These are phyloP conservation scores for Grallaria varia DNA, from an alignment of 2,113 vertebrate genomes.

Conservation along the genomic window DNA sequence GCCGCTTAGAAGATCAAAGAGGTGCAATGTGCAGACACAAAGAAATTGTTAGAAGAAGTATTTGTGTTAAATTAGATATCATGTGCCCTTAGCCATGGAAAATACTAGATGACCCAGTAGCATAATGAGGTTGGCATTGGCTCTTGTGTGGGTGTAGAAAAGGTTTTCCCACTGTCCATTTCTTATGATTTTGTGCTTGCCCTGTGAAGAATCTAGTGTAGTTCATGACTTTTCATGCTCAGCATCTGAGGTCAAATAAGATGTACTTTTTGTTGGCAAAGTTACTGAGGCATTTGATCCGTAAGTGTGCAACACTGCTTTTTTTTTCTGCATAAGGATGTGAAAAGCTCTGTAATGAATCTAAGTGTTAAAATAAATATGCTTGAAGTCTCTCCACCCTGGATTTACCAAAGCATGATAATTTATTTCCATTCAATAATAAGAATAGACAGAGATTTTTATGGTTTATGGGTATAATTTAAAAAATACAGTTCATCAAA, in stretches of 20 bases:
- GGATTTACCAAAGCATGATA: background rate
- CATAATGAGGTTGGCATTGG: fast-evolving
- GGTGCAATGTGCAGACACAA: background rate
- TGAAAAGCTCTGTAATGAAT: background rate
- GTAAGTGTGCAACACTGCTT: fast-evolving
- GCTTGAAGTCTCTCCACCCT: background rate
- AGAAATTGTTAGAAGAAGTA: background rate
- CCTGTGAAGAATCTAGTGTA: background rate
- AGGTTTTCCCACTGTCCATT: background rate
- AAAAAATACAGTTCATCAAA: background rate
- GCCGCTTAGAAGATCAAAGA: background rate
- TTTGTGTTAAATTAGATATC: background rate
- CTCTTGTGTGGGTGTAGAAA: background rate
- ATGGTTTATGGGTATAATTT: background rate
- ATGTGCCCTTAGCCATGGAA: background rate
- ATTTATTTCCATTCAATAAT: background rate
- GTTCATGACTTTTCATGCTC: background rate
- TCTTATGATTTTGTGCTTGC: background rate
- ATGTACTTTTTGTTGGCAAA: background rate
- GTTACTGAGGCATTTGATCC: background rate
- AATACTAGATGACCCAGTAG: background rate
- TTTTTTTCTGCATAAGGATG: background rate
- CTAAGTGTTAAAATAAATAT: background rate
- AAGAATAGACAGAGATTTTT: background rate
- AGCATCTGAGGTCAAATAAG: background rate